Evolutionary conservation across 2,797 vertebrate genomes (phyloP), one percentile per base, ranked within the genome.

Genomic region (Anas georgica): DNA sequence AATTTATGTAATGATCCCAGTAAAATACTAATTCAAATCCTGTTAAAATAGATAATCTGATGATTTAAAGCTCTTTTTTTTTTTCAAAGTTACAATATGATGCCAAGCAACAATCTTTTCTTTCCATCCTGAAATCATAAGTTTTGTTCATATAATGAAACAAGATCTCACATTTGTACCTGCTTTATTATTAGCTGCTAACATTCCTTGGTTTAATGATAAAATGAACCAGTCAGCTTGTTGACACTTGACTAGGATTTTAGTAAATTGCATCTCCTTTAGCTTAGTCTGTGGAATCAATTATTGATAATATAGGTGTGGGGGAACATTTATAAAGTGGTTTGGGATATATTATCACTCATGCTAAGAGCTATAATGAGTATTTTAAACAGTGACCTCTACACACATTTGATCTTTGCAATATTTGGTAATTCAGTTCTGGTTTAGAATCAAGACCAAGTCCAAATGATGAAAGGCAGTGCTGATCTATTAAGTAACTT

Each of bases 231-330:
- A 83, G 78, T 94, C 93, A 94, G 88, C 79, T 89, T 96, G 93
- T 93, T 96, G 95, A 96, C 81, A 95, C 75, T 92, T 96, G 84
- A 84, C 83, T 95, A 72, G 83, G 73, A 82, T 88, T 86, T 95
- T 66, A 94, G 92, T 85, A 96, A 96, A 97, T 92, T 94, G 37
- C 78, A 80, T 83, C 76, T 92, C 75, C 77, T 81, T 73, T 88
- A 90, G 76, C 52, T 77, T 84, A 58, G 74, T 55, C 84, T 54
- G 43, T 86, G 50, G 75, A 96, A 96, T 96, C 94, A 93, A 91
- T 94, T 92, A 95, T 95, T 96, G 94, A 94, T 95, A 94, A 86
- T 74, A 91, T 72, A 94, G 78, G 86, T 96, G 83, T 89, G 83
- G 75, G 39, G 83, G 77, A 94, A 91, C 67, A 75, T 76, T 93